These are phyloP conservation scores for Marmota monax DNA, from an alignment of 2,113 vertebrate species.

Conservation along the genomic window DNA sequence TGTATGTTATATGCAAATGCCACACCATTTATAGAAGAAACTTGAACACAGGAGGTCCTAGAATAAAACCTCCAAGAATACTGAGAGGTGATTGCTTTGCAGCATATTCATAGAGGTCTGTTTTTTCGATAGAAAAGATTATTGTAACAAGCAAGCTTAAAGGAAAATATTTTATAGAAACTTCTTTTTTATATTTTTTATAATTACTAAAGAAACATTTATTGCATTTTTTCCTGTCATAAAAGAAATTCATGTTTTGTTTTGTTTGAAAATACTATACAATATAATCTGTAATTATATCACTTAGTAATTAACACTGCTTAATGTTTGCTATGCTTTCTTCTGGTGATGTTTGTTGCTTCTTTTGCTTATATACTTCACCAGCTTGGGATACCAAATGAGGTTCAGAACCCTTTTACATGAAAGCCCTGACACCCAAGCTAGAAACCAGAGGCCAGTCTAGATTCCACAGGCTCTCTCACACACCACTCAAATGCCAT, in stretches of 20 bases:
- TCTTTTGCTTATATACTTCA: neutral
- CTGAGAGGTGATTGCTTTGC: neutral
- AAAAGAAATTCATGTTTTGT: constrained; percentile 3
- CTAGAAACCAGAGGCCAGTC: neutral
- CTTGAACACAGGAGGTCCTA: neutral
- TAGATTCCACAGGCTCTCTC: neutral
- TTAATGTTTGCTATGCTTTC: neutral
- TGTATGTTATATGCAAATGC: neutral
- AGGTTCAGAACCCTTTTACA: neutral
- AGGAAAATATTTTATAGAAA: neutral
- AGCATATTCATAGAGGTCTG: neutral
- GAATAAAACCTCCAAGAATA: neutral
- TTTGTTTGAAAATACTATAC: neutral
- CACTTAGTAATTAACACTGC: neutral
- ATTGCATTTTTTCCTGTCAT: neutral
- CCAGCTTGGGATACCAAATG: neutral
- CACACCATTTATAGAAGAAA: neutral
- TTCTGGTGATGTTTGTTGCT: neutral
- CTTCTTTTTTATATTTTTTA: neutral
- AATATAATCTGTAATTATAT: neutral
- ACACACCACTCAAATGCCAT: neutral
- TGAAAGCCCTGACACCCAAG: neutral
- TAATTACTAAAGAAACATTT: neutral
- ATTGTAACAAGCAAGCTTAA: neutral
- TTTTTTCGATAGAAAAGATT: neutral